Conservation (phyloP, 2,113 vertebrate genomes). For the Mola mola region DNA sequence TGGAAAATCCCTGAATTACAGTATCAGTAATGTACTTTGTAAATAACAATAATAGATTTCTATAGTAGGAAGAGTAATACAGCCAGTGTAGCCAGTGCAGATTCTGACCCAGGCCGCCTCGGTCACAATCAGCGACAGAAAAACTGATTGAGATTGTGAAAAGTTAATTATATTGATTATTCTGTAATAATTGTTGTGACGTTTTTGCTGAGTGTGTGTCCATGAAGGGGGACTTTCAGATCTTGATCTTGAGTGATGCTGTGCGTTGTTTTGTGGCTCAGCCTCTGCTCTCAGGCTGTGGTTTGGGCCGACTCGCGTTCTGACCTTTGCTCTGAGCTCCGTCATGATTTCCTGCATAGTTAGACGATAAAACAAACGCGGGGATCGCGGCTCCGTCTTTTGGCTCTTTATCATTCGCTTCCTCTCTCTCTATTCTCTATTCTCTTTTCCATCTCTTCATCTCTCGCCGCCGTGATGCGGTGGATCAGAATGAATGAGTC, state of each 20-base stretch:
- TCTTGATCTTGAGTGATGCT: background rate
- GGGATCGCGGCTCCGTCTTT: background rate
- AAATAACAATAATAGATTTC: too few relatives aligned
- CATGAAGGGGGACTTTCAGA: too few relatives aligned
- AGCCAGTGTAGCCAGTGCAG: too few relatives aligned
- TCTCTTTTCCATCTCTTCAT: background rate
- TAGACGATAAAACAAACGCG: slow-evolving; percentile 20
- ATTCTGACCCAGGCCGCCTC: too few relatives aligned
- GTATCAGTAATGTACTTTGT: too few relatives aligned
- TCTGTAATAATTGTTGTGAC: too few relatives aligned
- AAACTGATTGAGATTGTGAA: too few relatives aligned
- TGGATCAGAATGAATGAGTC: slow-evolving; percentile 52
- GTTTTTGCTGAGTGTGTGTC: too few relatives aligned
- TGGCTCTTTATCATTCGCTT: background rate
- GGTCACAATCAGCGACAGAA: too few relatives aligned
- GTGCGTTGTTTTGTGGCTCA: background rate
- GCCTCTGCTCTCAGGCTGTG: background rate
- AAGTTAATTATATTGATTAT: too few relatives aligned
- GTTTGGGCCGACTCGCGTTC: background rate
- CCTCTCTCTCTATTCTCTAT: background rate
- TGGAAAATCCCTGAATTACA: too few relatives aligned
- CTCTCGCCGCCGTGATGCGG: slow-evolving; percentile 16
- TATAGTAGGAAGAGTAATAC: too few relatives aligned
- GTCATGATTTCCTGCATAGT: slow-evolving; percentile 34
- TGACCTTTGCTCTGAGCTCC: background rate